A percentile compares a stretch with the other conserved stretches of the same genome.
Evolutionary conservation across 2,113 vertebrate genomes (phyloP).

Genomic region (Trichechus manatus): DNA sequence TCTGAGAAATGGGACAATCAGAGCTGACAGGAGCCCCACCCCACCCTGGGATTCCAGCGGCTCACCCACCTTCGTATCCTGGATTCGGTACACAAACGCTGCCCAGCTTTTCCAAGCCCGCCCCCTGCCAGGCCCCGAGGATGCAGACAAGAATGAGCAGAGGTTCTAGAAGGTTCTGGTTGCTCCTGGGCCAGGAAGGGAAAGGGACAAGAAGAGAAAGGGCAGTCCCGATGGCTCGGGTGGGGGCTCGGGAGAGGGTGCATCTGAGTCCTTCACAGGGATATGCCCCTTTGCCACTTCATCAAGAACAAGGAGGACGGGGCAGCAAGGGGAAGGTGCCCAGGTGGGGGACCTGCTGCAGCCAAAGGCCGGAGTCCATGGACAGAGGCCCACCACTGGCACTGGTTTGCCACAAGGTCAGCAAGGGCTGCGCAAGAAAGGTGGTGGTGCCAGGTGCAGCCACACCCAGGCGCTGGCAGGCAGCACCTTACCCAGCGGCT

Average conservation of each 20-base stretch:
- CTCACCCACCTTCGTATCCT: rapidly evolving
- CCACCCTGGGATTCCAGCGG: no score
- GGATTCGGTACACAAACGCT: rapidly evolving
- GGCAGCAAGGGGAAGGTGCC: rapidly evolving
- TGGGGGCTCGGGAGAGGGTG: no score
- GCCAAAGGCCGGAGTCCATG: rapidly evolving
- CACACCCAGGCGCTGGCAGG: neutral
- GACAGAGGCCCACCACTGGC: neutral
- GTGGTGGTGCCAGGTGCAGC: neutral
- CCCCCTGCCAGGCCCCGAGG: rapidly evolving
- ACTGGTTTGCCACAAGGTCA: neutral
- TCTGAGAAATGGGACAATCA: no score
- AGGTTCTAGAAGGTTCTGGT: neutral
- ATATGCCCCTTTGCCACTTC: rapidly evolving
- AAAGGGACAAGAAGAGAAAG: no score
- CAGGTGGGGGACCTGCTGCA: no score
- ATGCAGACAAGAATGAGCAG: neutral
- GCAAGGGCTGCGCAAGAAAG: neutral
- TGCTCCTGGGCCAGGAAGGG: neutral
- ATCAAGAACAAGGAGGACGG: rapidly evolving
- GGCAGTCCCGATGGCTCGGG: neutral
- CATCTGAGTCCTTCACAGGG: neutral
- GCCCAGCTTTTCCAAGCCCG: neutral
- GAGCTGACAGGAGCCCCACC: no score
- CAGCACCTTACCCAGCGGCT: neutral